Conservation (phyloP, 92 coral and sea anemone species). For the Anthopleura xanthogrammica region DNA sequence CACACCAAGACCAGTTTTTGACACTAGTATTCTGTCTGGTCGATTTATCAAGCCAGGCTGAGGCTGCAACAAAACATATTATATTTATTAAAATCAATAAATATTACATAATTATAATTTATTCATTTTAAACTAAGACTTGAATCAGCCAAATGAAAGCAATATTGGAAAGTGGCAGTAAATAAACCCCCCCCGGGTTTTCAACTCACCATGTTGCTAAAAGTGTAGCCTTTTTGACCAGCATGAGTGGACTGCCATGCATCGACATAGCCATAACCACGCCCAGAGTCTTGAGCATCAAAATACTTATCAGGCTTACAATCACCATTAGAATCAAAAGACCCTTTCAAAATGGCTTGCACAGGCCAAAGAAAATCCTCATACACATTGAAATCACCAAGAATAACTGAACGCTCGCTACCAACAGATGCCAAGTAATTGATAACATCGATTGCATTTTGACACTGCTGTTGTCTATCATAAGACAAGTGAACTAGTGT, state of each 20-base stretch:
- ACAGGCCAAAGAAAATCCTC: slow-evolving; percentile 85
- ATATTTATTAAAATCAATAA: background rate
- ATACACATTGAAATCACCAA: slow-evolving; percentile 91
- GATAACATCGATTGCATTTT: slow-evolving; percentile 76
- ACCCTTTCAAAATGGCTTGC: slow-evolving; percentile 70
- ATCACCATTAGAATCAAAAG: slow-evolving; percentile 49
- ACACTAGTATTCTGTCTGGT: slow-evolving; percentile 90
- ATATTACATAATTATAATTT: background rate
- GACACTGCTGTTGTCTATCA: slow-evolving; percentile 83
- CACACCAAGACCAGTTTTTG: slow-evolving; percentile 68
- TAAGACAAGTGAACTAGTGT: slow-evolving; percentile 87
- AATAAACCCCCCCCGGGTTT: too few species aligned
- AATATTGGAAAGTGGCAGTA: too few species aligned
- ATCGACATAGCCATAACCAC: slow-evolving; percentile 84
- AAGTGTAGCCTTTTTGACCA: slow-evolving; percentile 66
- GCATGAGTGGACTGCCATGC: slow-evolving; percentile 65
- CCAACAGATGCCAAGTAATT: slow-evolving; percentile 74
- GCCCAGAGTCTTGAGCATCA: slow-evolving; percentile 54
- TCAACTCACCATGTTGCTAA: slow-evolving; percentile 93
- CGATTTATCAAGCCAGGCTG: slow-evolving; percentile 87
- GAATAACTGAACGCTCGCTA: slow-evolving; percentile 72
- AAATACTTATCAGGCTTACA: slow-evolving; percentile 54
- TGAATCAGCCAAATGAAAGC: too few species aligned
- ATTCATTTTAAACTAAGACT: too few species aligned
- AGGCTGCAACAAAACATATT: slow-evolving; percentile 54